Base-by-base conservation (phyloP, 2,797 vertebrate species). In the Catharus ustulatus region DNA sequence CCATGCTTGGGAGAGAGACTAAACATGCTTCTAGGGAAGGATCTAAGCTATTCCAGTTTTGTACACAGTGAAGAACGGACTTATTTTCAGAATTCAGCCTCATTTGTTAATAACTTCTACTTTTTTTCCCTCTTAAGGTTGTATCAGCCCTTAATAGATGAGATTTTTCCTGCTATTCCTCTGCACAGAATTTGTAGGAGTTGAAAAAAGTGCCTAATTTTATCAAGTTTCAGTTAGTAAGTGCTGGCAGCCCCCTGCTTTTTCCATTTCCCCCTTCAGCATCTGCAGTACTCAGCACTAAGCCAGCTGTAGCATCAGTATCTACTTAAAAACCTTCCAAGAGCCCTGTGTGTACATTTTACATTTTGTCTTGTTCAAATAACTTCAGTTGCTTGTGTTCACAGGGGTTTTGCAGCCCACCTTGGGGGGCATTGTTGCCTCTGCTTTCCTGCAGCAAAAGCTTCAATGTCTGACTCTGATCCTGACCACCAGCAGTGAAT, bases 231-330 rank as follows among this genome's bases (percentile, higher is more conserved):
- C 6, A 24, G 87, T 30, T 89, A 75, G 17, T 29, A 61, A 91
- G 46, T 82, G 55, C 87, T 95, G 92, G 87, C 84, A 96, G 63
- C 24, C 21, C 82, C 43, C 12, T 76, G 43, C 48, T 86, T 96
- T 94, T 92, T 94, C 77, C 80, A 71, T 87, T 94, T 92, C 77
- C 82, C 63, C 43, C 55, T 93, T 72, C 55, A 69, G 49, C 68
- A 71, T 80, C 48, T 92, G 79, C 52, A 51, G 43, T 20, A 17
- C 71, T 93, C 26, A 10, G 30, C 64, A 49, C 57, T 68, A 45
- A 85, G 87, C 32, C 91, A 93, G 48, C 59, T 84, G 52, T 59
- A 88, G 30, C 2, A 1, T 57, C 8, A 1, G 2, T 45, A 42
- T 89, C 57, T 73, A 24, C 82, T 66, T 32, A 6, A 54, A 89